phyloP scores from a whole-genome alignment of 1,140 invertebrate species.

The Microplitis mediator region DNA sequence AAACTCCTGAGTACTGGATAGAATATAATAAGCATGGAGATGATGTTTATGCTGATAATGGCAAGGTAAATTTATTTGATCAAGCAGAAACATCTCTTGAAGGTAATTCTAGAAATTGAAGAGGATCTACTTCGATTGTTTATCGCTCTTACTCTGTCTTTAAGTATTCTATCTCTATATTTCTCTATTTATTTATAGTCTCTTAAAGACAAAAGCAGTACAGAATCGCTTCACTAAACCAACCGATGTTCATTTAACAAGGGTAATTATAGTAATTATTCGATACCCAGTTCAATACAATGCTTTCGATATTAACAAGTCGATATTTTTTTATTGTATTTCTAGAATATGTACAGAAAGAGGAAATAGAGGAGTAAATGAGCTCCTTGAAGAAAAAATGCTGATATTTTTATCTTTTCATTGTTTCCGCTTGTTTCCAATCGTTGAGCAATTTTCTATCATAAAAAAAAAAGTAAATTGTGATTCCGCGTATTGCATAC shows the following conservation, averaged over 20 bases:
- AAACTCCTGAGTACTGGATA: background rate
- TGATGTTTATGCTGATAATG: background rate
- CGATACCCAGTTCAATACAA: slow-evolving; percentile 1
- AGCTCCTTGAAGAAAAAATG: too few species aligned
- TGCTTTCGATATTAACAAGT: background rate
- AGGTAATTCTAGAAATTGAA: slow-evolving; percentile 4
- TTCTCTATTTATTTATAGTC: too few species aligned
- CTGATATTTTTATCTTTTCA: too few species aligned
- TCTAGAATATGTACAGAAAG: too few species aligned
- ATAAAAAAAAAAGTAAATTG: too few species aligned
- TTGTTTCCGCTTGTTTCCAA: too few species aligned
- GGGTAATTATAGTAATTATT: slow-evolving; percentile 28
- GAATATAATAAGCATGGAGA: background rate
- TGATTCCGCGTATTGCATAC: too few species aligned
- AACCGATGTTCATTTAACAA: slow-evolving; percentile 16
- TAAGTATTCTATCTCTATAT: background rate
- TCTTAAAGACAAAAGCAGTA: background rate
- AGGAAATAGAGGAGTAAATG: too few species aligned
- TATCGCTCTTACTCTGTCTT: background rate
- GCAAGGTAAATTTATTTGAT: slow-evolving; percentile 1
- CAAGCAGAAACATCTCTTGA: background rate
- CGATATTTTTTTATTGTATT: too few species aligned
- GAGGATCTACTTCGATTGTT: background rate
- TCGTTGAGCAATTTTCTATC: too few species aligned
- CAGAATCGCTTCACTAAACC: background rate